Evolutionary conservation across 2,797 vertebrate genomes (phyloP).

Genomic region (Caiman crocodilus): DNA sequence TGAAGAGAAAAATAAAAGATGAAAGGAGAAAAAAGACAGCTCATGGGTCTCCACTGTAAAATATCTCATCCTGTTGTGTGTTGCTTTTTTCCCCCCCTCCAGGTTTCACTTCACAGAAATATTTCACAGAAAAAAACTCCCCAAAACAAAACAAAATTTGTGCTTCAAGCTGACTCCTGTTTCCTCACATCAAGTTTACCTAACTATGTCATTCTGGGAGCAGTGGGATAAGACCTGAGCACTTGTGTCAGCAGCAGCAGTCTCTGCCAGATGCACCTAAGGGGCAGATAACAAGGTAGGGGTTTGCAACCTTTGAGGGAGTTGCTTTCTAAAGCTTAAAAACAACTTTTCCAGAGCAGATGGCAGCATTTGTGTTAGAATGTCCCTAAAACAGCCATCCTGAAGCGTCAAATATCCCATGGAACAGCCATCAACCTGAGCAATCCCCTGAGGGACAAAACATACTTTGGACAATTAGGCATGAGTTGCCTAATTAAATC

Average conservation of each 20-base stretch:
- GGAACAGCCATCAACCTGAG: slow-evolving; percentile 24
- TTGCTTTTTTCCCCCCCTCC: neutral
- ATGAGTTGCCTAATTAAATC: no score
- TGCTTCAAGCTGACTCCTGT: slow-evolving; percentile 51
- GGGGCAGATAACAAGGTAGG: slow-evolving; percentile 60
- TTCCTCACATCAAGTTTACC: slow-evolving; percentile 62
- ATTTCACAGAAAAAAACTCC: slow-evolving; percentile 68
- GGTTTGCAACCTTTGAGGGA: slow-evolving; percentile 49
- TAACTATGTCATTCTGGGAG: slow-evolving; percentile 71
- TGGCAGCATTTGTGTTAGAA: slow-evolving; percentile 57
- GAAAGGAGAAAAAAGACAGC: slow-evolving; percentile 49
- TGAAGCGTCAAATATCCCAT: slow-evolving; percentile 52
- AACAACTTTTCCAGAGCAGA: slow-evolving; percentile 31
- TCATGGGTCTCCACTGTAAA: slow-evolving; percentile 58
- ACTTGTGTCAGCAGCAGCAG: slow-evolving; percentile 39
- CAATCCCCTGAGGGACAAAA: slow-evolving; percentile 3
- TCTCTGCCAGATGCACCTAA: slow-evolving; percentile 57
- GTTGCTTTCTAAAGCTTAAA: slow-evolving; percentile 65
- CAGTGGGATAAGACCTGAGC: slow-evolving; percentile 52
- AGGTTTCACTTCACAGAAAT: slow-evolving; percentile 66
- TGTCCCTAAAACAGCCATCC: slow-evolving; percentile 43
- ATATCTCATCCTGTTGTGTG: slow-evolving; percentile 17
- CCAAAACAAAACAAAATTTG: neutral
- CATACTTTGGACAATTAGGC: neutral
- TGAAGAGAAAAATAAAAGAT: slow-evolving; percentile 71